phyloP scores from a whole-genome alignment of 2,888 invertebrate genomes.

The Ariolimax columbianus region DNA sequence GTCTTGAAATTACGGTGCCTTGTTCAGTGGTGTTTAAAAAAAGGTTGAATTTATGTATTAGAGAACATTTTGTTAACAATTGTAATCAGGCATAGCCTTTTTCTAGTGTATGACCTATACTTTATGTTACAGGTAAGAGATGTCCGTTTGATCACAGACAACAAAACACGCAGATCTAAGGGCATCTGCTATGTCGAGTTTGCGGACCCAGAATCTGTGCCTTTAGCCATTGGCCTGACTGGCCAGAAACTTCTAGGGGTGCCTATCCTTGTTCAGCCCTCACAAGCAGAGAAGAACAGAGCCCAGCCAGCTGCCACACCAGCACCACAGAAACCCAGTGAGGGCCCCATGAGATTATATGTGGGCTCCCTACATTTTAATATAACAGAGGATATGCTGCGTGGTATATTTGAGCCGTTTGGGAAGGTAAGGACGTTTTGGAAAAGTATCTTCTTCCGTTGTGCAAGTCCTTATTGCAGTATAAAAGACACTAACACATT shows the following conservation, averaged over 20 bases:
- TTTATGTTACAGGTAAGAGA: conserved; percentile 85
- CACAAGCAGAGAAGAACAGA: conserved; percentile 89
- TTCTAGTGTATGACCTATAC: too few relatives aligned
- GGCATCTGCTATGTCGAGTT: conserved; percentile 99
- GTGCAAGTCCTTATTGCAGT: too few relatives aligned
- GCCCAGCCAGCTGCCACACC: conserved; percentile 68
- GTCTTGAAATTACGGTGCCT: too few relatives aligned
- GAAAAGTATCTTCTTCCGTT: background rate
- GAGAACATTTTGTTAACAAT: too few relatives aligned
- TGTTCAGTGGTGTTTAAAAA: too few relatives aligned
- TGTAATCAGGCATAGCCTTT: too few relatives aligned
- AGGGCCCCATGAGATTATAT: conserved; percentile 96
- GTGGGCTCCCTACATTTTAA: conserved; percentile 98
- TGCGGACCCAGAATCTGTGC: conserved; percentile 97
- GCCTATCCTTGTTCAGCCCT: conserved; percentile 98
- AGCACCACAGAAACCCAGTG: conserved; percentile 50
- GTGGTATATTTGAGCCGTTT: conserved; percentile 98
- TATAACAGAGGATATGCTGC: conserved; percentile 98
- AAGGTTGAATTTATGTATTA: too few relatives aligned
- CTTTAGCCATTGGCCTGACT: conserved; percentile 94
- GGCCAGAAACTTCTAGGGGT: conserved; percentile 96
- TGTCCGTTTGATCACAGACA: conserved; percentile 98
- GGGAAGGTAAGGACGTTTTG: conserved; percentile 84
- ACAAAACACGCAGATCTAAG: conserved; percentile 98
- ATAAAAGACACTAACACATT: too few relatives aligned